Percentiles rank a stretch among this genome's conserved stretches.
phyloP scores from a whole-genome alignment of 2,888 invertebrate species.

The Thyatira batis region DNA sequence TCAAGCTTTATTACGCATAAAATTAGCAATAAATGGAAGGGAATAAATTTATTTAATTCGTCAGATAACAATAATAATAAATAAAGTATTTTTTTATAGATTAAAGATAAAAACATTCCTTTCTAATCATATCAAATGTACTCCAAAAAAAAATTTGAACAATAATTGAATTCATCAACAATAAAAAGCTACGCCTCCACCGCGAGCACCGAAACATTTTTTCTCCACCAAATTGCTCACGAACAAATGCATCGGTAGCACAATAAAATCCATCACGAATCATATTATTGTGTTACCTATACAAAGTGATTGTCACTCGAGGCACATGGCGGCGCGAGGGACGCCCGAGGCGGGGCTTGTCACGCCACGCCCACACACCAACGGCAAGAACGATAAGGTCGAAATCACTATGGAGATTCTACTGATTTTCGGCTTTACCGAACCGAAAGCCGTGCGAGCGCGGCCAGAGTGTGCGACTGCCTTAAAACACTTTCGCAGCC shows the following conservation, averaged over 20 bases:
- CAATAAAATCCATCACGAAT: conserved; percentile 82
- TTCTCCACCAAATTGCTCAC: conserved; percentile 54
- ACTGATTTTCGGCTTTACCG: conserved; percentile 74
- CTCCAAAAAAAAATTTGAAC: not conserved
- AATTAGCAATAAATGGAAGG: too few species aligned
- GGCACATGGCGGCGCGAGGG: conserved; percentile 70
- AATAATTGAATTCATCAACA: not conserved
- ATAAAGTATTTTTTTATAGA: too few species aligned
- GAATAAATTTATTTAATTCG: too few species aligned
- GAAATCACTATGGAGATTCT: conserved; percentile 71
- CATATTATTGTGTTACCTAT: conserved; percentile 82
- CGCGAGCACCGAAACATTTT: conserved; percentile 22
- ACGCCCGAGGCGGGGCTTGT: conserved; percentile 62
- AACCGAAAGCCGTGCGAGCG: conserved; percentile 55
- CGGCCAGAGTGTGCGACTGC: conserved; percentile 56
- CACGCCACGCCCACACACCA: conserved; percentile 66
- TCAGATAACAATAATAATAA: too few species aligned
- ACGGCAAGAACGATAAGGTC: conserved; percentile 68
- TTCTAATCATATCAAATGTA: too few species aligned
- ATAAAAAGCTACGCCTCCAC: not conserved
- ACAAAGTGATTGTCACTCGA: conserved; percentile 81
- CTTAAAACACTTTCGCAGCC: conserved; percentile 71
- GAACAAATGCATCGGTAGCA: conserved; percentile 75
- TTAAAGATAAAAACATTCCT: too few species aligned
- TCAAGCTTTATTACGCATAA: not conserved